Percentiles rank a stretch among this genome's conserved stretches.
These are phyloP conservation scores for Metallyticus violacea DNA, from an alignment of 2,888 invertebrate species.

Conservation along the genomic window DNA sequence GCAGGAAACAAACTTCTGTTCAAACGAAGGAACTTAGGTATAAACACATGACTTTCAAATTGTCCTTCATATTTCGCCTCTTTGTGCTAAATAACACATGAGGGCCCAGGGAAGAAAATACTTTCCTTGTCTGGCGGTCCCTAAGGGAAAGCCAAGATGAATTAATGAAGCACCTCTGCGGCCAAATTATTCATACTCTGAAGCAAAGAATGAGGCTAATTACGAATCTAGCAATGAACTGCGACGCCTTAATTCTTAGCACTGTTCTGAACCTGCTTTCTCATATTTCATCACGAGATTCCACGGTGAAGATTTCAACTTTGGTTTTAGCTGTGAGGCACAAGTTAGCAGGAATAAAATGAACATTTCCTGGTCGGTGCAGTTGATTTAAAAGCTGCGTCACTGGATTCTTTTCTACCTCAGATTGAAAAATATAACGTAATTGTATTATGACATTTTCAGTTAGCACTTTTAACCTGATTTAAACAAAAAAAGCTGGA, in stretches of 20 bases:
- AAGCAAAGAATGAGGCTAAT: not conserved
- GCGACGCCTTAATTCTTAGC: not conserved
- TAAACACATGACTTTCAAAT: no score
- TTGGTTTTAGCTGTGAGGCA: not conserved
- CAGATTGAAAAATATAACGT: not conserved
- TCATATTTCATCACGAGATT: not conserved
- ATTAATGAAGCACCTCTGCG: not conserved
- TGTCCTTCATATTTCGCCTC: no score
- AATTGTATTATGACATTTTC: not conserved
- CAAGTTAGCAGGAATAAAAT: not conserved
- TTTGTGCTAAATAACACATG: not conserved
- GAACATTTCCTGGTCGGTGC: not conserved
- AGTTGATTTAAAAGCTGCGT: not conserved
- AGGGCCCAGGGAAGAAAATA: not conserved
- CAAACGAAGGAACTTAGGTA: no score
- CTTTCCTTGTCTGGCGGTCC: not conserved
- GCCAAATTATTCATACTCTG: not conserved
- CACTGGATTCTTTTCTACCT: not conserved
- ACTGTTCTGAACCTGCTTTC: not conserved
- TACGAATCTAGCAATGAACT: not conserved
- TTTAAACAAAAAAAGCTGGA: no score
- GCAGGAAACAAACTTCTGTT: no score
- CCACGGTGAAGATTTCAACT: not conserved
- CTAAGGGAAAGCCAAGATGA: not conserved
- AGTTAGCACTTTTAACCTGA: no score